phyloP scores from a whole-genome alignment of 2,888 invertebrate genomes.

The Drosophila barbarae region DNA sequence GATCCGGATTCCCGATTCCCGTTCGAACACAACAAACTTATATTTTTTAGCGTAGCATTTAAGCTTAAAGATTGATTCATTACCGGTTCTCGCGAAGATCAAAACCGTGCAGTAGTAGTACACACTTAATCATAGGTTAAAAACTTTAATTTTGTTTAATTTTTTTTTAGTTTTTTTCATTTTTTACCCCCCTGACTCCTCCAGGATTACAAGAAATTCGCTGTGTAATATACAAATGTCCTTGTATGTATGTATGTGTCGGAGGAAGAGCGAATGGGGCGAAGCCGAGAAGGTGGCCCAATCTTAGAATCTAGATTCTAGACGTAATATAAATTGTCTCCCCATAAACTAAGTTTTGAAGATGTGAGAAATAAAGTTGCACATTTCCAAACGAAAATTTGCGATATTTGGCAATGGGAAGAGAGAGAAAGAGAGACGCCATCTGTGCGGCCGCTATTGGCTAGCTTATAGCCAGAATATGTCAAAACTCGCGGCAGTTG shows the following conservation, averaged over 20 bases:
- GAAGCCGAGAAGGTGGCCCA: neutral
- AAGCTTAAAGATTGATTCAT: slow-evolving; percentile 5
- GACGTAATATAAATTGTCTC: slow-evolving; percentile 1
- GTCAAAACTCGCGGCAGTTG: neutral
- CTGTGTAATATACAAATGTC: slow-evolving; percentile 14
- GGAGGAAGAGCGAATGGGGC: neutral
- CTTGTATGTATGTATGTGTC: slow-evolving; percentile 14
- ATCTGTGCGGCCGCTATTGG: slow-evolving; percentile 2
- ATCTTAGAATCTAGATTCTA: slow-evolving; percentile 6
- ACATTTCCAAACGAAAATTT: slow-evolving; percentile 6
- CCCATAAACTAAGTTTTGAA: slow-evolving; percentile 5
- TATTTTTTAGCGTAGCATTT: slow-evolving; percentile 23
- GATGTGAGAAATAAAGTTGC: slow-evolving; percentile 14
- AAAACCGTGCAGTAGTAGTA: neutral
- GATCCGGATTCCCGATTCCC: neutral
- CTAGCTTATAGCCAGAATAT: slow-evolving; percentile 2
- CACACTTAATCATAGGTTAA: slow-evolving; percentile 7
- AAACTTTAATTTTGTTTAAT: neutral
- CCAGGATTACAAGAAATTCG: neutral
- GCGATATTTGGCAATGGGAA: neutral
- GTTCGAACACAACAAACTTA: slow-evolving; percentile 8
- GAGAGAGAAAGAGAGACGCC: slow-evolving; percentile 10
- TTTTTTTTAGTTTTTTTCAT: neutral
- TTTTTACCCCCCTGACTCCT: slow-evolving; percentile 1
- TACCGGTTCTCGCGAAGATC: slow-evolving; percentile 1